Evolutionary conservation across 2,888 invertebrate genomes (phyloP).

Genomic region (Seladonia tumulorum): DNA sequence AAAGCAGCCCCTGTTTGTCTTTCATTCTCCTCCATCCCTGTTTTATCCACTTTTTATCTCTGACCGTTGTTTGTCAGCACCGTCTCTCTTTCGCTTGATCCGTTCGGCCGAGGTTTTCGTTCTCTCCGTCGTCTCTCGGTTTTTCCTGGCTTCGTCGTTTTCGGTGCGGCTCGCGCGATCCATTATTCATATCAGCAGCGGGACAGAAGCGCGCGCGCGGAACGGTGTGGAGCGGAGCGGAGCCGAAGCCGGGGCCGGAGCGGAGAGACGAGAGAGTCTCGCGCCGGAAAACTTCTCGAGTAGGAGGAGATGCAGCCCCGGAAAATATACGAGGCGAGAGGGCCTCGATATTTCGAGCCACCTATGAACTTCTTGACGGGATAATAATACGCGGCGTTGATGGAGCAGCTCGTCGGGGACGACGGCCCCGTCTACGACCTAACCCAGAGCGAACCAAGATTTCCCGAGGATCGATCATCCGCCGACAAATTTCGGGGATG

Average conservation of each 20-base stretch:
- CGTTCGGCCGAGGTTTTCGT: constrained; percentile 1
- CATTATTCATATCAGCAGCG: constrained; percentile 71
- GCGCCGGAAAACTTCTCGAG: constrained; percentile 26
- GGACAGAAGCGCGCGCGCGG: constrained; percentile 59
- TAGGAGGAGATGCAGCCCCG: not conserved
- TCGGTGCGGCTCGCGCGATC: constrained; percentile 58
- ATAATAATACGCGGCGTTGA: constrained; percentile 23
- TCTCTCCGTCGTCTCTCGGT: constrained; percentile 45
- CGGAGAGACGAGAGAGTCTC: not conserved
- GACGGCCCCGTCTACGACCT: not conserved
- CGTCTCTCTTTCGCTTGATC: not conserved
- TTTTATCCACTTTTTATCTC: not conserved
- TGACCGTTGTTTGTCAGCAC: not conserved
- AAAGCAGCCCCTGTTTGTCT: not conserved
- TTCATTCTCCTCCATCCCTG: not conserved
- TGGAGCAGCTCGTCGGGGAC: not conserved
- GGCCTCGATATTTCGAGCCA: constrained; percentile 17
- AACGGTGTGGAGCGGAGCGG: not conserved
- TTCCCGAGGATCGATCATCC: constrained; percentile 14
- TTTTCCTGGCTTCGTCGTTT: constrained; percentile 41
- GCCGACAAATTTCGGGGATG: constrained; percentile 1
- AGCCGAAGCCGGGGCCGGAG: not conserved
- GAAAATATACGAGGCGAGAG: constrained; percentile 18
- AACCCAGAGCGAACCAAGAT: not conserved
- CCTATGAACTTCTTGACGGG: constrained; percentile 25